phyloP scores from a whole-genome alignment of 2,113 vertebrate genomes.

The Heteronetta atricapilla region DNA sequence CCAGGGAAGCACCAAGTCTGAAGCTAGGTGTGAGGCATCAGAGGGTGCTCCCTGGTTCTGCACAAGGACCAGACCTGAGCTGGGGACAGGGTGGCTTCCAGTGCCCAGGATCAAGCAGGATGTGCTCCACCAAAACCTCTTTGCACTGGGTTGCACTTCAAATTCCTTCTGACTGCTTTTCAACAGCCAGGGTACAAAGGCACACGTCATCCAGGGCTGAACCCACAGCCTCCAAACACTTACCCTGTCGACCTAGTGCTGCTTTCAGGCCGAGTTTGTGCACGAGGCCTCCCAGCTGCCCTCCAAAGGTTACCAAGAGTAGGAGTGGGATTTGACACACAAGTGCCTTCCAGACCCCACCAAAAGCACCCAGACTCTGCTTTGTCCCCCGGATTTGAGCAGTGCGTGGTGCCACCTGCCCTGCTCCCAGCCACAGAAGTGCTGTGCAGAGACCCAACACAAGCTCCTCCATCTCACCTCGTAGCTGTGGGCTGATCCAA shows the following conservation, averaged over 20 bases:
- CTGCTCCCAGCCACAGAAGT: too few species aligned
- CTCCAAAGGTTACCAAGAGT: background rate
- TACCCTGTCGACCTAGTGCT: background rate
- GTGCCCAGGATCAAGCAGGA: background rate
- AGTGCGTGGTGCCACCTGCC: background rate
- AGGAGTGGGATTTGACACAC: background rate
- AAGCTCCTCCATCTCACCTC: slow-evolving; percentile 76
- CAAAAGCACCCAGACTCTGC: background rate
- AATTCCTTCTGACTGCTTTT: background rate
- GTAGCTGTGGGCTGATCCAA: slow-evolving; percentile 74
- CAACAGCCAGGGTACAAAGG: background rate
- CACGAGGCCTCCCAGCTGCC: background rate
- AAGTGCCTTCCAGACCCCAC: background rate
- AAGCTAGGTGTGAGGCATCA: background rate
- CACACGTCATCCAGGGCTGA: background rate
- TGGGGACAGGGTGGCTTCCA: background rate
- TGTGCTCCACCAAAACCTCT: background rate
- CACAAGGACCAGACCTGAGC: background rate
- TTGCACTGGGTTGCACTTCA: background rate
- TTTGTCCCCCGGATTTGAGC: fast-evolving
- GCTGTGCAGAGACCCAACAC: too few species aligned
- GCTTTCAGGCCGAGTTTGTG: background rate
- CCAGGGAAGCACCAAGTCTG: background rate
- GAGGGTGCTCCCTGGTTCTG: background rate
- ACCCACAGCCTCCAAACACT: background rate